Percentiles rank a stretch among this genome's conserved stretches.
Conservation (phyloP, 2,888 invertebrate species). For the Calameuta pallipes region DNA sequence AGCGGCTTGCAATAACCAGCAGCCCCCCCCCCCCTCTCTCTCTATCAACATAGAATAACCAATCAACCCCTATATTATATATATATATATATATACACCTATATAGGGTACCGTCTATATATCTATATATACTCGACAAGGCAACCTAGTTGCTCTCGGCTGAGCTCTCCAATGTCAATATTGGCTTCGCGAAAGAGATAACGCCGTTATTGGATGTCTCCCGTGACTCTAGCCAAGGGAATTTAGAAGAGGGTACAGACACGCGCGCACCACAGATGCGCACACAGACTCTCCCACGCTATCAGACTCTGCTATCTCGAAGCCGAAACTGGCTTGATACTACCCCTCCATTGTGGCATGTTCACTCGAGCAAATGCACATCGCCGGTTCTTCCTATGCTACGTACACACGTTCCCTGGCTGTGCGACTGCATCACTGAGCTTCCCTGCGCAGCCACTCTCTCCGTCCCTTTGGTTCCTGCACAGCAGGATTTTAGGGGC, state of each 20-base stretch:
- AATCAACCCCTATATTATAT: no score
- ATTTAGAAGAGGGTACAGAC: no score
- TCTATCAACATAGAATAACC: no score
- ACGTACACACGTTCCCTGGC: constrained; percentile 8
- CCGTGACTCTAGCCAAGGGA: constrained; percentile 19
- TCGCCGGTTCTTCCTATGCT: constrained; percentile 37
- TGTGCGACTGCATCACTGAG: constrained; percentile 15
- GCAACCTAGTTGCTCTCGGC: no score
- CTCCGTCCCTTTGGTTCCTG: constrained; percentile 13
- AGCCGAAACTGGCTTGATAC: constrained; percentile 9
- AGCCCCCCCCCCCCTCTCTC: no score
- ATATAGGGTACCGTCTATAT: no score
- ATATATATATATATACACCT: no score
- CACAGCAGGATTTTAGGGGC: constrained; percentile 20
- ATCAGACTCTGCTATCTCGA: not conserved
- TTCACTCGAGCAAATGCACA: constrained; percentile 63
- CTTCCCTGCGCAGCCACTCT: constrained; percentile 31
- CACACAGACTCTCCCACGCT: no score
- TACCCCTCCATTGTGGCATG: constrained; percentile 60
- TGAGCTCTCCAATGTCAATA: constrained; percentile 49
- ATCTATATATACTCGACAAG: no score
- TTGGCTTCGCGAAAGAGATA: constrained; percentile 59
- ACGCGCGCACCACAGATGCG: no score
- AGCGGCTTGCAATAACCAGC: no score
- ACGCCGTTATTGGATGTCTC: constrained; percentile 63